Evolutionary conservation across 2,888 invertebrate species (phyloP).

Genomic region (Meta bourneti): DNA sequence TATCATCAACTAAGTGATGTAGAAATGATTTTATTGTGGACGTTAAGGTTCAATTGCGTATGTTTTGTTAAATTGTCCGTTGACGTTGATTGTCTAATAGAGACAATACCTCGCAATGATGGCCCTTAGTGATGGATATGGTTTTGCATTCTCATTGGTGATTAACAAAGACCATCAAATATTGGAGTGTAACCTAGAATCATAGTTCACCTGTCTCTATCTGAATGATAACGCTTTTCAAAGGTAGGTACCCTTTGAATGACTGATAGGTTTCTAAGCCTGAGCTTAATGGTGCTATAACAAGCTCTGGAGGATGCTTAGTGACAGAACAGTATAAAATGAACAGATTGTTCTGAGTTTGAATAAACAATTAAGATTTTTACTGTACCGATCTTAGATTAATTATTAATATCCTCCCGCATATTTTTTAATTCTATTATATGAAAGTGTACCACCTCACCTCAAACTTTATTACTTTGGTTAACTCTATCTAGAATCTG

Average conservation of each 20-base stretch:
- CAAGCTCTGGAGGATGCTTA: not conserved
- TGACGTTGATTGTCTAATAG: not conserved
- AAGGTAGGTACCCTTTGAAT: not conserved
- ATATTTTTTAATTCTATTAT: too few species aligned
- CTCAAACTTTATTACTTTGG: too few species aligned
- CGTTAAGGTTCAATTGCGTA: not conserved
- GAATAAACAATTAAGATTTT: too few species aligned
- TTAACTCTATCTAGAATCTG: too few species aligned
- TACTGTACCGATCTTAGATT: too few species aligned
- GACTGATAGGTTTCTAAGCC: not conserved
- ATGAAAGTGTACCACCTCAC: too few species aligned
- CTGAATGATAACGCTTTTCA: not conserved
- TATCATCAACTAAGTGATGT: not conserved
- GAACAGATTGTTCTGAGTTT: too few species aligned
- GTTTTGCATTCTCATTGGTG: not conserved
- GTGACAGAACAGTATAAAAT: not conserved
- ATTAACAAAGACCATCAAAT: not conserved
- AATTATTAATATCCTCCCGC: too few species aligned
- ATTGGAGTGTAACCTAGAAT: not conserved
- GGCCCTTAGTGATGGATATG: not conserved
- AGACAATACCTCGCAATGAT: not conserved
- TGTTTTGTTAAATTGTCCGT: not conserved
- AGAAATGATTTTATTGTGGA: not conserved
- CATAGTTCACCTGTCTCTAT: not conserved
- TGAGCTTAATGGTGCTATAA: not conserved